Conservation (phyloP, 2,888 invertebrate genomes). For the Odontocolon sp. region DNA sequence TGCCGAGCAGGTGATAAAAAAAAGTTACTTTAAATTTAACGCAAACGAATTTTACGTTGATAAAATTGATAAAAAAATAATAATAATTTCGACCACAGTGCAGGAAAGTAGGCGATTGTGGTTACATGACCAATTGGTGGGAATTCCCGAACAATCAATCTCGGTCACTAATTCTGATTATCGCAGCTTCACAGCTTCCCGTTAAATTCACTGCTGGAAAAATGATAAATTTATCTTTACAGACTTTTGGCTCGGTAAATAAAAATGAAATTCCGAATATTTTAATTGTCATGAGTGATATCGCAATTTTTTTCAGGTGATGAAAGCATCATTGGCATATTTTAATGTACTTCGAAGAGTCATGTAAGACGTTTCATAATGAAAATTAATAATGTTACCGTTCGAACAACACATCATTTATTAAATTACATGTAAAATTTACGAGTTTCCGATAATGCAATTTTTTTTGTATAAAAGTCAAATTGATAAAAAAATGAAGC, state of each 20-base stretch:
- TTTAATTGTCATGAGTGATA: not conserved
- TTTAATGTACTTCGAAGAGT: too few relatives aligned
- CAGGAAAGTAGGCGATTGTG: slow-evolving; percentile 63
- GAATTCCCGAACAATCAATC: slow-evolving; percentile 60
- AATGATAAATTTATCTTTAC: slow-evolving; percentile 67
- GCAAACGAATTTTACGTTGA: not conserved
- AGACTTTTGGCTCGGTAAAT: slow-evolving; percentile 70
- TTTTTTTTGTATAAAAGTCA: too few relatives aligned
- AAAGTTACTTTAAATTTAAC: not conserved
- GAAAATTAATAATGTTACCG: too few relatives aligned
- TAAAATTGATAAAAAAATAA: too few relatives aligned
- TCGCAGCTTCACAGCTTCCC: slow-evolving; percentile 65
- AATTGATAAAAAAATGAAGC: too few relatives aligned
- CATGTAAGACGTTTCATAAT: too few relatives aligned
- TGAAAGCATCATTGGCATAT: too few relatives aligned
- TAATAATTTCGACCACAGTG: slow-evolving; percentile 60
- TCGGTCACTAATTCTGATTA: slow-evolving; percentile 63
- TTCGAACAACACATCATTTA: too few relatives aligned
- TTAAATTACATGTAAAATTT: too few relatives aligned
- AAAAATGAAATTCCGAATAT: not conserved
- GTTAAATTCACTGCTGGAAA: slow-evolving; percentile 68
- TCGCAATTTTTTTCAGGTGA: slow-evolving; percentile 52
- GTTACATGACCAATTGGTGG: slow-evolving; percentile 70
- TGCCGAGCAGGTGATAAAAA: slow-evolving; percentile 42
- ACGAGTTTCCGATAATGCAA: too few relatives aligned